Percentiles rank a stretch among this genome's conserved stretches.
These are phyloP conservation scores for Stichodactyla mertensii DNA, from an alignment of 64 coral and sea anemone species.

Conservation along the genomic window DNA sequence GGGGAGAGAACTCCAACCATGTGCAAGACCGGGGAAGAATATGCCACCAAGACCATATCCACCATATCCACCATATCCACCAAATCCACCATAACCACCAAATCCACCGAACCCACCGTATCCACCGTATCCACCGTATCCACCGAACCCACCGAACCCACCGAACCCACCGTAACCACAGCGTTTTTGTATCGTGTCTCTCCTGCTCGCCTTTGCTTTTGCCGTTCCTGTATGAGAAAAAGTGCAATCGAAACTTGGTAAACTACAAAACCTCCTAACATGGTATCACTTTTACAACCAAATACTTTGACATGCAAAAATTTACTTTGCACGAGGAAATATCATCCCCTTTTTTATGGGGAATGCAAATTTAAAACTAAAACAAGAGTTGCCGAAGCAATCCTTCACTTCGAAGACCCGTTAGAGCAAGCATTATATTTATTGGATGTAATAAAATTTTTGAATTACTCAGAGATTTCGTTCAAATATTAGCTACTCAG, in stretches of 20 bases:
- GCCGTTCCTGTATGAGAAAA: not conserved
- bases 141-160: not conserved
- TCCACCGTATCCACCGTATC: not conserved
- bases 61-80: slow-evolving; percentile 5
- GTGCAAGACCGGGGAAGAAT: slow-evolving; percentile 3
- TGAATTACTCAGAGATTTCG: no score
- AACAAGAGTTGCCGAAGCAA: no score
- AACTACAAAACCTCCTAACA: not conserved
- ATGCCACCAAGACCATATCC: not conserved
- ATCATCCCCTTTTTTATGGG: no score
- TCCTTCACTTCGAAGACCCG: no score
- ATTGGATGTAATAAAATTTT: no score
- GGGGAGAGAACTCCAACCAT: not conserved
- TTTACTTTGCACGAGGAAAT: no score
- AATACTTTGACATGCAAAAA: not conserved
- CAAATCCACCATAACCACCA: not conserved
- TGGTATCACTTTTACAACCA: not conserved
- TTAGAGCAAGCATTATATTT: no score
- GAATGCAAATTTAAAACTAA: no score
- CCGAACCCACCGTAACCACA: slow-evolving; percentile 9
- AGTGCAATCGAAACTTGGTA: not conserved
- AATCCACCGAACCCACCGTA: not conserved
- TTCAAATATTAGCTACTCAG: no score
- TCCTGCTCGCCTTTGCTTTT: not conserved
- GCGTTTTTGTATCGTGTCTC: not conserved